Evolutionary conservation across 92 coral and sea anemone species (phyloP).

Genomic region (Nematostella vectensis): DNA sequence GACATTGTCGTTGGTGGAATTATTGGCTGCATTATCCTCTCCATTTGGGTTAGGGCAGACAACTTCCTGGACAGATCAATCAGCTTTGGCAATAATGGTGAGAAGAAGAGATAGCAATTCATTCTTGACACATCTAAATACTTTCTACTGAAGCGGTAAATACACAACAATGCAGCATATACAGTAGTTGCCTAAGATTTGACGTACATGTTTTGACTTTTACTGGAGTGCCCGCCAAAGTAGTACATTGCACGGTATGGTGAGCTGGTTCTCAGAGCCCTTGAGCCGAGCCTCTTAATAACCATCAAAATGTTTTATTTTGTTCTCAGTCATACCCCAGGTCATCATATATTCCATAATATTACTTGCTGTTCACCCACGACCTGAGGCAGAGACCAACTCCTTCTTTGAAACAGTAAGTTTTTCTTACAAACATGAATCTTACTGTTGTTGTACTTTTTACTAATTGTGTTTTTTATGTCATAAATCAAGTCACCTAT

Average conservation of each 20-base stretch:
- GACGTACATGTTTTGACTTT: no score
- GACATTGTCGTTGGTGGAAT: constrained; percentile 95
- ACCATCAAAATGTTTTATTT: neutral
- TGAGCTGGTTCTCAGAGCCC: no score
- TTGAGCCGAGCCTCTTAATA: no score
- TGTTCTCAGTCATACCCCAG: constrained; percentile 60
- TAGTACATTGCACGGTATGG: no score
- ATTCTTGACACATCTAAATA: neutral
- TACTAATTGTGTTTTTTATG: no score
- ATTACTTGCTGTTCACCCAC: constrained; percentile 80
- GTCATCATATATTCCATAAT: constrained; percentile 74
- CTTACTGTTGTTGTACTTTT: no score
- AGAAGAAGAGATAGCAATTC: neutral
- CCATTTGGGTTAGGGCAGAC: constrained; percentile 91
- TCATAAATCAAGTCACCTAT: no score
- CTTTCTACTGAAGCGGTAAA: no score
- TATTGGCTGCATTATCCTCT: constrained; percentile 72
- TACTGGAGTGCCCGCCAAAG: no score
- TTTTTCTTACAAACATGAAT: neutral
- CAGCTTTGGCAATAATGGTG: constrained; percentile 82
- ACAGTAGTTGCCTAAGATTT: no score
- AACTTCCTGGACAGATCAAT: constrained; percentile 68
- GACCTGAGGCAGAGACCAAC: constrained; percentile 69
- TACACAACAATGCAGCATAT: no score
- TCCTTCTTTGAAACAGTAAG: constrained; percentile 92